Percentiles rank a stretch among this genome's conserved stretches.
These are phyloP conservation scores for Meloidogyne hapla DNA, from an alignment of 1,140 invertebrate species.

Conservation along the genomic window DNA sequence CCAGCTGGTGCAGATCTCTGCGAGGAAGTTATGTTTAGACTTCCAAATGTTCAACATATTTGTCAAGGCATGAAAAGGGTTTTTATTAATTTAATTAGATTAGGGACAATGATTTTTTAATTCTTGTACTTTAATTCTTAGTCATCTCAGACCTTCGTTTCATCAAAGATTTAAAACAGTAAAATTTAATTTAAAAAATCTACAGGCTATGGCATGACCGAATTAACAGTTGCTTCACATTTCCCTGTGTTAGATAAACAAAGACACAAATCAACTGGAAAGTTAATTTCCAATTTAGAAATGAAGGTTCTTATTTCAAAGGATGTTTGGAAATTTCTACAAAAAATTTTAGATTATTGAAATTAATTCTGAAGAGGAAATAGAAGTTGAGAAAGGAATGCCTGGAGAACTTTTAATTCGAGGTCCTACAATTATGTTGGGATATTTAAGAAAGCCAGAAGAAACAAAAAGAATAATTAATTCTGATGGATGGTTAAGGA, in stretches of 20 bases:
- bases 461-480: slow-evolving; percentile 69
- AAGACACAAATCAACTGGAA: slow-evolving; percentile 27
- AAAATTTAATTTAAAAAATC: neutral
- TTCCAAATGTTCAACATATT: slow-evolving; percentile 27
- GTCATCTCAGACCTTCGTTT: too few relatives aligned
- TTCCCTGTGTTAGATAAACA: slow-evolving; percentile 42
- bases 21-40: slow-evolving; percentile 23
- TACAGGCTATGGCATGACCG: slow-evolving; percentile 47
- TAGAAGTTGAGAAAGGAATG: slow-evolving; percentile 31
- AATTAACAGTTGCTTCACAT: slow-evolving; percentile 33
- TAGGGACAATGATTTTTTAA: too few relatives aligned
- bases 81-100: neutral
- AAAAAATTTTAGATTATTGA: slow-evolving; percentile 30
- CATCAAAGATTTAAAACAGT: neutral
- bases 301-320: slow-evolving; percentile 29
- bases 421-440: slow-evolving; percentile 50
- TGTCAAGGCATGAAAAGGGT: slow-evolving; percentile 6
- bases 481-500: slow-evolving; percentile 76
- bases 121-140: too few relatives aligned
- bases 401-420: slow-evolving; percentile 37
- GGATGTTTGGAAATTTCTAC: neutral
- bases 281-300: slow-evolving; percentile 36
- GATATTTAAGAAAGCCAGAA: slow-evolving; percentile 45
- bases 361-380: slow-evolving; percentile 25
- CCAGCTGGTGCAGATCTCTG: slow-evolving; percentile 29